Evolutionary conservation across 1,140 invertebrate species (phyloP), one percentile per base, ranked within the genome.

Genomic region (Saccostrea echinata): DNA sequence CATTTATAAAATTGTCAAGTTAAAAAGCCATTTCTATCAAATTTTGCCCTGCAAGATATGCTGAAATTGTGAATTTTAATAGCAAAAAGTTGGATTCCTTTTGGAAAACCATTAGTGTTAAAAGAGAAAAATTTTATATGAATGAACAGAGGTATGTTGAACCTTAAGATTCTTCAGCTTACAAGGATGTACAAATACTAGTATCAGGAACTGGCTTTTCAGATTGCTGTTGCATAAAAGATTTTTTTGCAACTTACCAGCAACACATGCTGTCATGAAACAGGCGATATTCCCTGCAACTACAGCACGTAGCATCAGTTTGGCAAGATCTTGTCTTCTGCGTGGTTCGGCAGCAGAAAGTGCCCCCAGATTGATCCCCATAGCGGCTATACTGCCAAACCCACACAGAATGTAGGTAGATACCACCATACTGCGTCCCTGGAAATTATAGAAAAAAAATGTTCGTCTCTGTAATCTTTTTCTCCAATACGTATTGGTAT

Each of bases 191-290:
- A 43, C 2, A 6, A 43, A 43, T 3, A 3, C 2, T 6, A 3
- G 2, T 2, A 43, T 43, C 43, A 43, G 4, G 43, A 43, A 43
- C 43, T 1, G 1, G 1, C n/a, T 43, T 43, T 43, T 43, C 43
- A 43, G 4, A 43, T 3, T 43, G 43, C 9, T 43, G 2, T 57
- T 18, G 4, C 21, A 57, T 57, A 57, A 57, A 57, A 21, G 55
- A 57, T 18, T 24, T 27, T 71, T 33, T 27, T 13, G 8, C 30
- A 76, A 83, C 81, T n/a, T 80, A 91, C 90, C 89, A 84, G 90
- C 90, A 53, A 91, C 84, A 55, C 90, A 92, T 0, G 90, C 90
- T 0, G 90, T 91, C 90, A 92, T 91, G 80, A 91, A 91, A 53
- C 89, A 90, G 1, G 90, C 90, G 3, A 91, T 88, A 80, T 91